phyloP scores from a whole-genome alignment of 2,113 vertebrate species.

The Muscicapa adusta region DNA sequence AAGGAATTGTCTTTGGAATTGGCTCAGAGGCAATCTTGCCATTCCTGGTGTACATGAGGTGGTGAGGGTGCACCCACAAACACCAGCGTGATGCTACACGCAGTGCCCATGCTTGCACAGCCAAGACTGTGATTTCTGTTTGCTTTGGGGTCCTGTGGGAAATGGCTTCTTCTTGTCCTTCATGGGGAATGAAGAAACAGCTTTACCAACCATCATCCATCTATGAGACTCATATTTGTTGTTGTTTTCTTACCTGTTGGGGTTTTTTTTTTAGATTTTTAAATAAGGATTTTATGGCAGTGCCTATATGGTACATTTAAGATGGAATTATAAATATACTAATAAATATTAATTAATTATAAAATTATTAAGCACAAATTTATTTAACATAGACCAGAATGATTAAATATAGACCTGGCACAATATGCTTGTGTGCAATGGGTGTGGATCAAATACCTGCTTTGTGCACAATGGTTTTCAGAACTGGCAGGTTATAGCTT shows the following conservation, averaged over 20 bases:
- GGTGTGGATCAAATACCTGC: background rate
- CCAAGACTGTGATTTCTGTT: rapidly evolving
- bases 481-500: background rate
- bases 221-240: background rate
- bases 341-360: background rate
- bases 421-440: background rate
- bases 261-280: background rate
- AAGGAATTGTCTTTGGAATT: background rate
- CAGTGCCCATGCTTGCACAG: rapidly evolving
- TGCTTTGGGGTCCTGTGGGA: background rate
- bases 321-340: background rate
- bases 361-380: background rate
- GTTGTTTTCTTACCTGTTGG: background rate
- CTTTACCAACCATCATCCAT: rapidly evolving
- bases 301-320: background rate
- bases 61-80: background rate
- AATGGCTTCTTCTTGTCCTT: background rate
- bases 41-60: background rate
- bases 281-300: background rate
- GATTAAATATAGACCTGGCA: background rate
- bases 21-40: background rate
- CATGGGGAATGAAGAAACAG: background rate
- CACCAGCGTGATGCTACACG: rapidly evolving
- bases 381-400: background rate
- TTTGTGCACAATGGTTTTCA: slow-evolving; percentile 3